These are phyloP conservation scores for Sebastes alutus DNA, from an alignment of 2,797 vertebrate genomes.

Conservation along the genomic window DNA sequence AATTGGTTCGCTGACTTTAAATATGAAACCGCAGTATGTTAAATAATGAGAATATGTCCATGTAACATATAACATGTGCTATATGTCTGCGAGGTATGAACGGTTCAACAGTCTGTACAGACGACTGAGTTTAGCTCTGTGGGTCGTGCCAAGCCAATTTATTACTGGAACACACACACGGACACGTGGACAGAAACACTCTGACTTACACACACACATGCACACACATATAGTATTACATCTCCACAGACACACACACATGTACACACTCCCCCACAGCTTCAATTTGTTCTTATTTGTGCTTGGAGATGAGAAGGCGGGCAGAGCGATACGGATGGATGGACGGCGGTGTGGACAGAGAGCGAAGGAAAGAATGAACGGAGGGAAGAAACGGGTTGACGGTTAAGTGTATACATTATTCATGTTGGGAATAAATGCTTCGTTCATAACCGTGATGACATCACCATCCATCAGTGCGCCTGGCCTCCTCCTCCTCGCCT, in stretches of 20 bases:
- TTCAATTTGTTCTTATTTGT: conserved; percentile 69
- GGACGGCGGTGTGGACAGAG: conserved; percentile 16
- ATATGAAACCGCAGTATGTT: not conserved
- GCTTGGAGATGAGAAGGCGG: conserved; percentile 51
- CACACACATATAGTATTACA: not conserved
- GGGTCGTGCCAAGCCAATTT: not conserved
- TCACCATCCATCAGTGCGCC: conserved; percentile 61
- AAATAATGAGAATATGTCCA: not conserved
- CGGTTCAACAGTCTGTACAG: not conserved
- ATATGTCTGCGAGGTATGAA: not conserved
- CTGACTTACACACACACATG: not conserved
- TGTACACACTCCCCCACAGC: conserved; percentile 6
- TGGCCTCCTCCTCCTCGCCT: not conserved
- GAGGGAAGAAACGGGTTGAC: conserved; percentile 28
- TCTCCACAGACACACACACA: not conserved
- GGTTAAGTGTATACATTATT: conserved; percentile 61
- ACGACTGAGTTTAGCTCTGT: not conserved
- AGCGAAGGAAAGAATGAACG: conserved; percentile 5
- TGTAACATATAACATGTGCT: not conserved
- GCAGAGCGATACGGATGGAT: conserved; percentile 52
- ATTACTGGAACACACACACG: not conserved
- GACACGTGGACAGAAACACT: not conserved
- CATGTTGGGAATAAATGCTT: conserved; percentile 56
- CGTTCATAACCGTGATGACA: conserved; percentile 47
- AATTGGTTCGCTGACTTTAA: not conserved